These are phyloP conservation scores for Pseudomyrmex sp. DNA, from an alignment of 1,140 invertebrate genomes.

Conservation along the genomic window DNA sequence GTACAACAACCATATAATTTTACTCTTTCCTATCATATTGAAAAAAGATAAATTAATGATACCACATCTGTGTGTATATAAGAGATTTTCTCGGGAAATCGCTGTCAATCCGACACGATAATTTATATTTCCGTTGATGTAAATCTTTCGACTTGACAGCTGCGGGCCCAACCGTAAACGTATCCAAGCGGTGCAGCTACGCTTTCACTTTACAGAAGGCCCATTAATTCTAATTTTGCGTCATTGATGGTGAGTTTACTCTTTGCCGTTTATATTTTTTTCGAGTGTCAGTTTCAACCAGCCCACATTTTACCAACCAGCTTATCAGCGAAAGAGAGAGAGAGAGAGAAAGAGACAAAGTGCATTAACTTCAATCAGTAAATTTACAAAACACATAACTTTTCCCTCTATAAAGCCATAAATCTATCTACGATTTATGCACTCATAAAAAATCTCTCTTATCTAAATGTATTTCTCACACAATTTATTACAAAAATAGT, in stretches of 20 bases:
- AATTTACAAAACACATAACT: conserved; percentile 13
- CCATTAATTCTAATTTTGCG: conserved; percentile 65
- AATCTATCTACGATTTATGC: not conserved
- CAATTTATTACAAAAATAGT: not conserved
- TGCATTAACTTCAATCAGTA: conserved; percentile 6
- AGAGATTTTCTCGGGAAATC: conserved; percentile 58
- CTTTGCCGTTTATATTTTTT: conserved; percentile 30
- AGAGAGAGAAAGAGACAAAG: too few species aligned
- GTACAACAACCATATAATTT: not conserved
- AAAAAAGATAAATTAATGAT: conserved; percentile 53
- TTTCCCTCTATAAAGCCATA: conserved; percentile 1
- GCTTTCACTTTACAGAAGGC: conserved; percentile 58
- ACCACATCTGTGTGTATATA: not conserved
- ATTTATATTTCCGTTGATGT: conserved; percentile 60
- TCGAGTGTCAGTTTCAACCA: conserved; percentile 10
- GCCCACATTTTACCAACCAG: not conserved
- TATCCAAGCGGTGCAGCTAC: conserved; percentile 41
- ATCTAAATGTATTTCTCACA: too few species aligned
- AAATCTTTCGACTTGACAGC: conserved; percentile 66
- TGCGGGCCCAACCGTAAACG: conserved; percentile 57
- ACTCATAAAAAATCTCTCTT: not conserved
- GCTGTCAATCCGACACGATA: conserved; percentile 53
- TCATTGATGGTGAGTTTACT: conserved; percentile 56
- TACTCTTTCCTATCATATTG: not conserved
- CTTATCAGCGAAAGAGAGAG: not conserved